Conservation (phyloP, 2,888 invertebrate genomes). For the Mythimna albipuncta region DNA sequence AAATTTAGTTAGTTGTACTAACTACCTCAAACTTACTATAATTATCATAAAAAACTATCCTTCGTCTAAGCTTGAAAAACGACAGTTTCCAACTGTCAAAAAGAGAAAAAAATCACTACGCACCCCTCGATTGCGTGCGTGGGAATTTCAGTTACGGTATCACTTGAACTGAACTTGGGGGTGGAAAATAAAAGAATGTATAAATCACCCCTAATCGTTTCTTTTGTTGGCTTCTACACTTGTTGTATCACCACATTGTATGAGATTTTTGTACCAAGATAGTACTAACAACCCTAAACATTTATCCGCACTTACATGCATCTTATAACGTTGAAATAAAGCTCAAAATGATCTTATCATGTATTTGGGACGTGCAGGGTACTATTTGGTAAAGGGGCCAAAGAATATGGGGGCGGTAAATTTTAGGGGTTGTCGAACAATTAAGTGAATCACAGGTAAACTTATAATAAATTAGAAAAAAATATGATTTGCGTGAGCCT, state of each 20-base stretch:
- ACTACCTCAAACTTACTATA: constrained; percentile 4
- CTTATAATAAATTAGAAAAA: constrained; percentile 80
- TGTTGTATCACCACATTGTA: constrained; percentile 84
- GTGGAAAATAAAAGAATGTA: constrained; percentile 87
- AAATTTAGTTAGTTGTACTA: background rate
- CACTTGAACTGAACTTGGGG: constrained; percentile 78
- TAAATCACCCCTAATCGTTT: constrained; percentile 89
- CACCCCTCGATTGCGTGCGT: constrained; percentile 75
- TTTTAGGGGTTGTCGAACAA: constrained; percentile 87
- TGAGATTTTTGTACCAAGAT: constrained; percentile 67
- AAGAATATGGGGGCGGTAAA: constrained; percentile 79
- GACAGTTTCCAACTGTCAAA: constrained; percentile 58
- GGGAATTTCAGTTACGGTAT: constrained; percentile 89
- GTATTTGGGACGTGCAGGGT: background rate
- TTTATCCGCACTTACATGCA: constrained; percentile 1
- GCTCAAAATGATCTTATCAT: constrained; percentile 21
- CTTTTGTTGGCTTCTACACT: constrained; percentile 85
- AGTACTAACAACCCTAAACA: constrained; percentile 8
- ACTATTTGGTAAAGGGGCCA: constrained; percentile 58
- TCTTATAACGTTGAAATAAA: constrained; percentile 48
- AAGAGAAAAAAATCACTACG: constrained; percentile 63
- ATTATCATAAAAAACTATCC: constrained; percentile 13
- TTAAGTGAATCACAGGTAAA: constrained; percentile 87
- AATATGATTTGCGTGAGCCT: constrained; percentile 61
- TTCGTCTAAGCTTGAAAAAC: constrained; percentile 36